phyloP scores from a whole-genome alignment of 2,888 invertebrate genomes.

The Leucania comma region DNA sequence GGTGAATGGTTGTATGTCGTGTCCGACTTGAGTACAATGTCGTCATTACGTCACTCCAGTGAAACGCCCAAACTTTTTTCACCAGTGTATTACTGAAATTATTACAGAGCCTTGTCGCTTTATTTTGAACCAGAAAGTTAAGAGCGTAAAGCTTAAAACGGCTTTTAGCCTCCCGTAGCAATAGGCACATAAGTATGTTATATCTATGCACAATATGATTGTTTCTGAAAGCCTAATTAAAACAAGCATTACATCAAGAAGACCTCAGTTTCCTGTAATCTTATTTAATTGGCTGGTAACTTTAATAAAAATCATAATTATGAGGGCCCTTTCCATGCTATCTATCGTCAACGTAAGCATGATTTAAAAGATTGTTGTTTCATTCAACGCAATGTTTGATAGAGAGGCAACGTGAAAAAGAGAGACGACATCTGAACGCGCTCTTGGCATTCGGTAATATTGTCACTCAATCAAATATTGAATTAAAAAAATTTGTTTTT shows the following conservation, averaged over 20 bases:
- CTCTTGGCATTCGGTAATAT: no score
- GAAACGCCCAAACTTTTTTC: constrained; percentile 59
- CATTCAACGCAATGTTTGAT: no score
- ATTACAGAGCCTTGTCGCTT: constrained; percentile 29
- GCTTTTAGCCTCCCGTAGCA: neutral
- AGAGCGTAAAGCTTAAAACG: constrained; percentile 8
- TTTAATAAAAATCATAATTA: neutral
- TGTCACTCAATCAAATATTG: no score
- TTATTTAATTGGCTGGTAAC: neutral
- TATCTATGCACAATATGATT: neutral
- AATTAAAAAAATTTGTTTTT: no score
- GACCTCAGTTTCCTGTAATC: neutral
- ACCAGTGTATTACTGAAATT: constrained; percentile 45
- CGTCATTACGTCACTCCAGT: constrained; percentile 55
- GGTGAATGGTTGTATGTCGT: constrained; percentile 63
- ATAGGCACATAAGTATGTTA: neutral
- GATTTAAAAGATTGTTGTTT: no score
- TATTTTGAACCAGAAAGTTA: constrained; percentile 21
- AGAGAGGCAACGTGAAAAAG: no score
- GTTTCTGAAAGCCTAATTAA: neutral
- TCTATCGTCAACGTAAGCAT: no score
- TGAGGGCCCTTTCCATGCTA: no score
- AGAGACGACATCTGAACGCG: no score
- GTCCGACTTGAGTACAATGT: constrained; percentile 50
- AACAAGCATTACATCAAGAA: neutral